phyloP scores from a whole-genome alignment of 1,140 invertebrate genomes.

The Pseudomyrmex cubaensis region DNA sequence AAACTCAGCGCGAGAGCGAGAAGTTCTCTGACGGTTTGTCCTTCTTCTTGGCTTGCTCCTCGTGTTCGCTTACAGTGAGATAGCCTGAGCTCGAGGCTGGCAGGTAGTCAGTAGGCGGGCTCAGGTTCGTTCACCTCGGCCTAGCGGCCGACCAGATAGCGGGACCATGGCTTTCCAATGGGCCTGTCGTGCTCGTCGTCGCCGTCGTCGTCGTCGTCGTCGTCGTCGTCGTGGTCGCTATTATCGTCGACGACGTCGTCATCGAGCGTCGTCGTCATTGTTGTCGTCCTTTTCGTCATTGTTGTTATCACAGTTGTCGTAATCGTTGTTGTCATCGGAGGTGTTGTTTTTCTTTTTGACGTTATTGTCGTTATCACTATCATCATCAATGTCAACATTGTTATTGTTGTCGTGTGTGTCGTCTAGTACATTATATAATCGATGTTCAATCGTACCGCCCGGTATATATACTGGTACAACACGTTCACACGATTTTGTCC shows the following conservation, averaged over 20 bases:
- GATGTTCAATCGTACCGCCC: neutral
- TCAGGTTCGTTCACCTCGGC: conserved; percentile 82
- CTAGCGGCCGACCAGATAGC: conserved; percentile 84
- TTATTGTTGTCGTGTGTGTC: no score
- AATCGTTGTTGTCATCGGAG: neutral
- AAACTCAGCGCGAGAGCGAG: conserved; percentile 37
- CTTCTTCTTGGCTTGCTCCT: conserved; percentile 38
- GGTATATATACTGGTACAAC: neutral
- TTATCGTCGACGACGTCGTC: neutral
- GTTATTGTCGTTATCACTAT: no score
- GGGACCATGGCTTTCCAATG: conserved; percentile 80
- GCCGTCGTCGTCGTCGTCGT: conserved; percentile 6
- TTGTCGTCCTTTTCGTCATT: neutral
- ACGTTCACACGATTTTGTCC: neutral
- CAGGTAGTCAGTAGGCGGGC: conserved; percentile 83
- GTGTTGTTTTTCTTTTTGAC: no score
- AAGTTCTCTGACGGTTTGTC: conserved; percentile 31
- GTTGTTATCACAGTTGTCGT: neutral
- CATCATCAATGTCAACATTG: no score
- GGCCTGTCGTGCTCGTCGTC: conserved; percentile 29
- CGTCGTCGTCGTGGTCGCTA: neutral
- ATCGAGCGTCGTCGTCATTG: neutral
- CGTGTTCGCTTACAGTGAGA: conserved; percentile 56
- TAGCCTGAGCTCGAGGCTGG: conserved; percentile 73
- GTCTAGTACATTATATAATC: neutral